Conservation (phyloP, 2,888 invertebrate species). For the Anorthoa munda region DNA sequence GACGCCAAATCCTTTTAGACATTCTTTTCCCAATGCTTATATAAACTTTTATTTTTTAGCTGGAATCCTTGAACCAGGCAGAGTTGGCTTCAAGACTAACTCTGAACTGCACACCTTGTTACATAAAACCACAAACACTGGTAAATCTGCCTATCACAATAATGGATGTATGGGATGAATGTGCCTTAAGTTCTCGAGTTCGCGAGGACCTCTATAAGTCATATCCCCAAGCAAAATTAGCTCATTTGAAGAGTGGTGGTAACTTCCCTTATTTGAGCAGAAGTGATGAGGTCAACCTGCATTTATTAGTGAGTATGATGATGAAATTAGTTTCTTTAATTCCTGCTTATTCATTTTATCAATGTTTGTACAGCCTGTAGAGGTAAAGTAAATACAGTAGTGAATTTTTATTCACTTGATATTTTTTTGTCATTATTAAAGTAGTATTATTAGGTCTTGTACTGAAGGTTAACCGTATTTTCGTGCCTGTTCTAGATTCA, state of each 20-base stretch:
- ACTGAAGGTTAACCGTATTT: background rate
- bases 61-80: conserved; percentile 95
- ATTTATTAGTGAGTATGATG: conserved; percentile 93
- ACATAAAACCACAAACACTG: conserved; percentile 94
- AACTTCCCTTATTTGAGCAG: conserved; percentile 97
- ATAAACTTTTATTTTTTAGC: conserved; percentile 85
- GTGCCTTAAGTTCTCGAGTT: conserved; percentile 94
- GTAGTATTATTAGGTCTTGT: no score
- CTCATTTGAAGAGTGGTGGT: conserved; percentile 96
- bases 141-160: conserved; percentile 94
- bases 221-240: conserved; percentile 96
- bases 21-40: background rate
- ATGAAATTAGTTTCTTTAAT: background rate
- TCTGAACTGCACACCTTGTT: conserved; percentile 95
- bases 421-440: background rate
- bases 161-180: conserved; percentile 97
- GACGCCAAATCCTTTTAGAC: no score
- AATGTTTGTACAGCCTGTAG: conserved; percentile 19
- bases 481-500: conserved; percentile 91
- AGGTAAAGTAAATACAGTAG: conserved; percentile 6
- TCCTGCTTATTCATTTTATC: background rate
- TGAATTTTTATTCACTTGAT: background rate
- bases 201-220: conserved; percentile 96
- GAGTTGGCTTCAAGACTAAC: conserved; percentile 97
- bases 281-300: conserved; percentile 96